Percentiles rank a stretch among this genome's conserved stretches.
phyloP scores from a whole-genome alignment of 2,888 invertebrate genomes.

The Apamea anceps region DNA sequence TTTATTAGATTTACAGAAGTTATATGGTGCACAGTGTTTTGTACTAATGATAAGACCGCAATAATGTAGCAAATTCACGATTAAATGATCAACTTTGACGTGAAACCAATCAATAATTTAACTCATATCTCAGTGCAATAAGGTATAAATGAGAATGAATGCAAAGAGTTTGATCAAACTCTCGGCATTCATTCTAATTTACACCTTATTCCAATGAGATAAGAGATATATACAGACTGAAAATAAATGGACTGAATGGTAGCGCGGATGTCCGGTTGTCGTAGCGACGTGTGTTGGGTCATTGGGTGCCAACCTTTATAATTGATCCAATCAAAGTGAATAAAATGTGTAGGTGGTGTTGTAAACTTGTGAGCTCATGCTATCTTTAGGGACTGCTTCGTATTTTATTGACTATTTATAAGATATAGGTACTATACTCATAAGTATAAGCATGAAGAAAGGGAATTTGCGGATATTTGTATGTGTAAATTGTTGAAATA shows the following conservation, averaged over 20 bases:
- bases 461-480: neutral
- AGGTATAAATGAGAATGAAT: neutral
- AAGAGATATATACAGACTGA: neutral
- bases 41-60: slow-evolving; percentile 15
- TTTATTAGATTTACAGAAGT: slow-evolving; percentile 26
- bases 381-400: slow-evolving; percentile 2
- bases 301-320: slow-evolving; percentile 45
- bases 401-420: neutral
- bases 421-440: neutral
- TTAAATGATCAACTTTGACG: neutral
- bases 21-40: slow-evolving; percentile 5
- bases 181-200: neutral
- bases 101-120: neutral
- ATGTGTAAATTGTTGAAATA: neutral
- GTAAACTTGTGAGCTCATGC: neutral
- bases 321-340: slow-evolving; percentile 54
- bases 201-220: neutral
- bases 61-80: neutral
- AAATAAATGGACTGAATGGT: slow-evolving; percentile 24
- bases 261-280: slow-evolving; percentile 24
- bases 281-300: slow-evolving; percentile 32
- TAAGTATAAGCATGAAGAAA: neutral
- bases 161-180: neutral
- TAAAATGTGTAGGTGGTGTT: slow-evolving; percentile 28
- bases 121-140: neutral